Percentiles rank a stretch among this genome's conserved stretches.
phyloP scores from a whole-genome alignment of 53 echinoderm and acorn worm genomes.

The Mesocentrotus franciscanus region DNA sequence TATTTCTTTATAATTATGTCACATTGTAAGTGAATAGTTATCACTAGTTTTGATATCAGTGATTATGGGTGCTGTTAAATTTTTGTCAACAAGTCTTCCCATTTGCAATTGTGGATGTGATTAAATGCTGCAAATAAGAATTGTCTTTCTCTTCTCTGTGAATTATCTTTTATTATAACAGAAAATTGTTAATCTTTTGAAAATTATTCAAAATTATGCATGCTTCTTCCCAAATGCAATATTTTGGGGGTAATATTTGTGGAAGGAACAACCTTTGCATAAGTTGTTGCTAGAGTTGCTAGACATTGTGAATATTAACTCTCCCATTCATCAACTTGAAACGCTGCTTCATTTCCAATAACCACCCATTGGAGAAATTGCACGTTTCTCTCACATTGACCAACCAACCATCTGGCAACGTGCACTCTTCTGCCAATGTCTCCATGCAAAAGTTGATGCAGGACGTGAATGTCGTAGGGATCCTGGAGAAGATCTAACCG shows the following conservation, averaged over 20 bases:
- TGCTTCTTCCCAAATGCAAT: too few relatives aligned
- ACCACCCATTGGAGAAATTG: neutral
- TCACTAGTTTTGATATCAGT: neutral
- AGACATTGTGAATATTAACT: neutral
- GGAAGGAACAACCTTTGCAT: too few relatives aligned
- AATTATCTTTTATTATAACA: neutral
- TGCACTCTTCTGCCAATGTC: neutral
- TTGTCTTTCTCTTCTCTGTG: neutral
- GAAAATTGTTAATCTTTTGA: neutral
- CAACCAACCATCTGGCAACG: neutral
- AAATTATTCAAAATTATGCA: too few relatives aligned
- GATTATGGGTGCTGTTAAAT: neutral
- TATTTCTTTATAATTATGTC: too few relatives aligned
- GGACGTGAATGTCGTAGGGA: neutral
- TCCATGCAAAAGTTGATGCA: neutral
- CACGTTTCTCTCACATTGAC: neutral
- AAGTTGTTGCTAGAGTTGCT: too few relatives aligned
- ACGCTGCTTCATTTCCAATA: neutral
- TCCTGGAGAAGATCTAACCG: neutral
- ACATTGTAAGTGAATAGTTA: neutral
- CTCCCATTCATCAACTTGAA: neutral
- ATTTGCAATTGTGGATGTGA: neutral
- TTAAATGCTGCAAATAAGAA: constrained; percentile 28
- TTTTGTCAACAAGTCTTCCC: neutral
- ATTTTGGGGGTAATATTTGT: too few relatives aligned